Percentiles rank a stretch among this genome's conserved stretches.
phyloP scores from a whole-genome alignment of 2,888 invertebrate species.

The Pollenia griseotomentosa region DNA sequence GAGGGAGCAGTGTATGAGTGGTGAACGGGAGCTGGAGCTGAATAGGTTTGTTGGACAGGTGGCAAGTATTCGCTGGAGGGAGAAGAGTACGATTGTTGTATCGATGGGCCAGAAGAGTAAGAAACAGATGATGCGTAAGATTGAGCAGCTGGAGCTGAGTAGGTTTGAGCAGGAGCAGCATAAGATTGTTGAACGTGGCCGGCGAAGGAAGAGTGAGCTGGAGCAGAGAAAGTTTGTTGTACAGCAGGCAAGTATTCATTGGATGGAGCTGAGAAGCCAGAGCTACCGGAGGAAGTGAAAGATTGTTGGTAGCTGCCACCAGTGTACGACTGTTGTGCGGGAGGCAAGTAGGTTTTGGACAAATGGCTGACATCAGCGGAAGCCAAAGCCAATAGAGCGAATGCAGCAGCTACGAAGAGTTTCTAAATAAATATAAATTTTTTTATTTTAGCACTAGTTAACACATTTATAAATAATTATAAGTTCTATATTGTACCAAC shows the following conservation, averaged over 20 bases:
- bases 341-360: constrained; percentile 79
- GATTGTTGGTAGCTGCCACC: constrained; percentile 39
- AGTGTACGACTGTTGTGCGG: constrained; percentile 69
- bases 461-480: not conserved
- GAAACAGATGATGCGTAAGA: constrained; percentile 43
- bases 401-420: constrained; percentile 78
- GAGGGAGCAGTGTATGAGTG: constrained; percentile 33
- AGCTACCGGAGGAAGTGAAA: constrained; percentile 73
- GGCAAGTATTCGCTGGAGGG: constrained; percentile 62
- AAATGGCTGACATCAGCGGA: constrained; percentile 83
- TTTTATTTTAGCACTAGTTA: not conserved
- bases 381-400: constrained; percentile 80
- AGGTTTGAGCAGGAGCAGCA: constrained; percentile 69
- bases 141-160: constrained; percentile 71
- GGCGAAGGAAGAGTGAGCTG: constrained; percentile 13
- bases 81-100: constrained; percentile 67
- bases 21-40: constrained; percentile 43
- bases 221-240: constrained; percentile 33
- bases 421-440: constrained; percentile 78
- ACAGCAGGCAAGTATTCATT: constrained; percentile 80
- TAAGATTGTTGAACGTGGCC: constrained; percentile 71
- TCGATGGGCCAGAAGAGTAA: constrained; percentile 73
- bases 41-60: constrained; percentile 52
- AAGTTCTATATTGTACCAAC: constrained; percentile 76
- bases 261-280: constrained; percentile 71